Percentiles rank a stretch among this genome's conserved stretches.
Evolutionary conservation across 2,888 invertebrate genomes (phyloP).

Genomic region (Dicranocentrus wangi): DNA sequence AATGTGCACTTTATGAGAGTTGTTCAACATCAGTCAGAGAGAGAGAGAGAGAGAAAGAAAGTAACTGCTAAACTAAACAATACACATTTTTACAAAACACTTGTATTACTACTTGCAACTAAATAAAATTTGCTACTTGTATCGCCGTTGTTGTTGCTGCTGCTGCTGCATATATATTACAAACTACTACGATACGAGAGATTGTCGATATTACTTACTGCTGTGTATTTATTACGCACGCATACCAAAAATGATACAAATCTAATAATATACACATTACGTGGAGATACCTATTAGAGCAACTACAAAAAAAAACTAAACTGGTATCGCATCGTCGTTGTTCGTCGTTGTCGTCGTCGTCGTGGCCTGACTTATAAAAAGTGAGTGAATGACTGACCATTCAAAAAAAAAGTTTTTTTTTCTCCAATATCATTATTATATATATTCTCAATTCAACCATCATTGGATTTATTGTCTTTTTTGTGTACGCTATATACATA

Average conservation of each 20-base stretch:
- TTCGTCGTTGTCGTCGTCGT: slow-evolving; percentile 37
- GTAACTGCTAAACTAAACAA: slow-evolving; percentile 40
- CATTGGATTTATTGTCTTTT: background rate
- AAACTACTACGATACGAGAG: slow-evolving; percentile 6
- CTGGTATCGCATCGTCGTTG: slow-evolving; percentile 19
- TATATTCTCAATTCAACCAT: no score
- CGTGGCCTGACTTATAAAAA: slow-evolving; percentile 54
- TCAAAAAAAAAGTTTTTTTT: slow-evolving; percentile 16
- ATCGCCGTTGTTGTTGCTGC: no score
- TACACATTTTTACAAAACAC: slow-evolving; percentile 17
- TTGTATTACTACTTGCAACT: slow-evolving; percentile 15
- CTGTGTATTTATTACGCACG: slow-evolving; percentile 34
- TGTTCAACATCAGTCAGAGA: slow-evolving; percentile 31
- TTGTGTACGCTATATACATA: background rate
- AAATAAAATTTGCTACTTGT: slow-evolving; percentile 26
- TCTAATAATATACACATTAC: slow-evolving; percentile 42
- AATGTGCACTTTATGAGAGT: slow-evolving; percentile 11
- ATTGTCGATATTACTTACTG: slow-evolving; percentile 26
- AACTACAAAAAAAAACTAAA: slow-evolving; percentile 12
- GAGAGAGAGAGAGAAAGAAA: slow-evolving; percentile 27
- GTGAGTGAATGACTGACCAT: slow-evolving; percentile 56
- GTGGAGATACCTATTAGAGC: slow-evolving; percentile 12
- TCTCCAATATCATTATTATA: no score
- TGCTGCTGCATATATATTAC: slow-evolving; percentile 3
- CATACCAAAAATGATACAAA: slow-evolving; percentile 46